These are phyloP conservation scores for Amiota minor DNA, from an alignment of 2,888 invertebrate genomes.

Conservation along the genomic window DNA sequence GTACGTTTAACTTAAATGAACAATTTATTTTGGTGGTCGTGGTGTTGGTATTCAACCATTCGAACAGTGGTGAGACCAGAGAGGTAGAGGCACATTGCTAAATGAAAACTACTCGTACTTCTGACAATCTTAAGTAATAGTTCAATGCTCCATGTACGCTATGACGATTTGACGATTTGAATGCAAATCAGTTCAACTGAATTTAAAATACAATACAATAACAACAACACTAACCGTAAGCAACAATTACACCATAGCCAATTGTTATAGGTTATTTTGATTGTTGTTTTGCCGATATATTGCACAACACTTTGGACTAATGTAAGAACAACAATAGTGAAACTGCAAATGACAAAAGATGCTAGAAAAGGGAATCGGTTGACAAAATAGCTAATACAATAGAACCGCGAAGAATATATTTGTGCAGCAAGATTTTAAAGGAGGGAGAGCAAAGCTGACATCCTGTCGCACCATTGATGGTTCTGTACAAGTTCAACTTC, in stretches of 20 bases:
- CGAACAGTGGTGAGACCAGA: no score
- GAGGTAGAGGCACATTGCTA: background rate
- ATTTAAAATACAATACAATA: slow-evolving; percentile 30
- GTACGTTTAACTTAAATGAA: background rate
- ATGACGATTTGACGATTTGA: background rate
- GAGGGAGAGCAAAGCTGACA: background rate
- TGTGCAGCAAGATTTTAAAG: background rate
- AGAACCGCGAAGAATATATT: background rate
- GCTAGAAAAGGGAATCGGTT: background rate
- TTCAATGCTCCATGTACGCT: slow-evolving; percentile 53
- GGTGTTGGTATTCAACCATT: slow-evolving; percentile 31
- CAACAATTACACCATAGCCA: background rate
- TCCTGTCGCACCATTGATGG: slow-evolving; percentile 27
- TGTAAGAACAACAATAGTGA: slow-evolving; percentile 25
- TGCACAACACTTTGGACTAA: slow-evolving; percentile 33
- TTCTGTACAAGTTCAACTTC: slow-evolving; percentile 39
- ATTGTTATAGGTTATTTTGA: background rate
- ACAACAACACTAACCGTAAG: slow-evolving; percentile 1
- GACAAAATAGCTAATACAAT: slow-evolving; percentile 12
- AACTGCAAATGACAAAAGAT: slow-evolving; percentile 2
- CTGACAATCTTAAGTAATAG: slow-evolving; percentile 46
- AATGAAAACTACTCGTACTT: slow-evolving; percentile 32
- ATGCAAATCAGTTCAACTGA: slow-evolving; percentile 41
- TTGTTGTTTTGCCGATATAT: background rate
- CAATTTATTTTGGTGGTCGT: slow-evolving; percentile 18